Conservation (phyloP, 2,797 vertebrate genomes). For the Cephalopachus bancanus region DNA sequence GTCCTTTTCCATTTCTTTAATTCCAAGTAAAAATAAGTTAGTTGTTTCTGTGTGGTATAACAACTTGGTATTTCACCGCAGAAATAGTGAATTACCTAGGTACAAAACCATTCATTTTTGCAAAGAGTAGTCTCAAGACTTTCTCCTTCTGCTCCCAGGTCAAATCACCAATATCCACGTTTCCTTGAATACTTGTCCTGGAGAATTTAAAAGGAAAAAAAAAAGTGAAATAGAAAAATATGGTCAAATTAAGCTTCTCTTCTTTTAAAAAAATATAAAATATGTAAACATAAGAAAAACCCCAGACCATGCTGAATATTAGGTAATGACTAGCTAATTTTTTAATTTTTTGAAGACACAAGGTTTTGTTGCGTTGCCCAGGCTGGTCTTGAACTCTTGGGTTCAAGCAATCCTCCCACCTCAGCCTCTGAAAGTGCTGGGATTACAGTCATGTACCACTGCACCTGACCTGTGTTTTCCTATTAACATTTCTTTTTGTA, state of each 20-base stretch:
- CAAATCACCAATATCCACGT: conserved; percentile 92
- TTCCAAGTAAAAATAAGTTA: conserved; percentile 25
- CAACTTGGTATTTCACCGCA: conserved; percentile 61
- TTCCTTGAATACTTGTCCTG: conserved; percentile 89
- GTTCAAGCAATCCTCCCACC: too few relatives aligned
- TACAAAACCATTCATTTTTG: conserved; percentile 93
- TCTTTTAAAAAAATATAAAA: conserved; percentile 44
- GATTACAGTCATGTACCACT: too few relatives aligned
- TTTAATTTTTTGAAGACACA: too few relatives aligned
- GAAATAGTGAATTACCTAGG: conserved; percentile 87
- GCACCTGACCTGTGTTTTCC: not conserved
- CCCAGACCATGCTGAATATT: not conserved
- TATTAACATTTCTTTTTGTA: conserved; percentile 24
- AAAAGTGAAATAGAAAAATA: conserved; percentile 49
- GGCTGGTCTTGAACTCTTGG: too few relatives aligned
- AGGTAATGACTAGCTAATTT: not conserved
- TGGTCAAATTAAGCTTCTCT: conserved; percentile 58
- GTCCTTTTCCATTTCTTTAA: conserved; percentile 5
- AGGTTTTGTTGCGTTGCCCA: too few relatives aligned
- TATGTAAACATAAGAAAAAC: conserved; percentile 36
- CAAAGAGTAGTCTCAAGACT: conserved; percentile 94
- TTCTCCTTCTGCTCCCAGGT: conserved; percentile 96
- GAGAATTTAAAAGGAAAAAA: conserved; percentile 73
- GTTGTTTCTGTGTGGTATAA: conserved; percentile 42
- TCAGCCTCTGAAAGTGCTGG: too few relatives aligned